A percentile compares a stretch with the other conserved stretches of the same genome.
Conservation (phyloP, 35 echinoderm and acorn worm genomes). For the Hemicentrotus pulcherrimus region DNA sequence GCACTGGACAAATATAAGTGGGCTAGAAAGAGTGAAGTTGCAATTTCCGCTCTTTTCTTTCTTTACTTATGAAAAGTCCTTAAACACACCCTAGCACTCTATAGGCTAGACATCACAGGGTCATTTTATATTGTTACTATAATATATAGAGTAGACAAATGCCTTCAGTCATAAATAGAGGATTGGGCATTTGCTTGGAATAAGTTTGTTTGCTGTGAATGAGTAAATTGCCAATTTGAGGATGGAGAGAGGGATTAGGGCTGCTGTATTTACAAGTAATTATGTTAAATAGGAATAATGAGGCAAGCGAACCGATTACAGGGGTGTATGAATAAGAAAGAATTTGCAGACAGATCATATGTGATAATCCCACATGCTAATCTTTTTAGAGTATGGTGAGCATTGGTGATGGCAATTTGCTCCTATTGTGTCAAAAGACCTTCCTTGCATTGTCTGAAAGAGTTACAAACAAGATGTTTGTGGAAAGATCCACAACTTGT, state of each 20-base stretch:
- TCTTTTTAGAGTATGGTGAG: not conserved
- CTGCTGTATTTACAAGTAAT: not conserved
- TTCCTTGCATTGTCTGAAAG: not conserved
- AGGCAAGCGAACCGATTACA: not conserved
- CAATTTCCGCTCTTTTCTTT: conserved; percentile 1
- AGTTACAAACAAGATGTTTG: conserved; percentile 26
- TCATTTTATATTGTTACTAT: conserved; percentile 13
- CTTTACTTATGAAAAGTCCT: conserved; percentile 3
- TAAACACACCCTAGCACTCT: not conserved
- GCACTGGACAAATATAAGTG: not conserved
- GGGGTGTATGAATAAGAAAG: not conserved
- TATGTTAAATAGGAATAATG: not conserved
- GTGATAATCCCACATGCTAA: not conserved
- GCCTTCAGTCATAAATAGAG: not conserved
- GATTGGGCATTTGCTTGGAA: not conserved
- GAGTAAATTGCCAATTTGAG: conserved; percentile 17
- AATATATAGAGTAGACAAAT: not conserved
- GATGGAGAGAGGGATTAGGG: not conserved
- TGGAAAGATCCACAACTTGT: not conserved
- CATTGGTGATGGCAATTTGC: not conserved
- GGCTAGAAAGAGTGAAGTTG: not conserved
- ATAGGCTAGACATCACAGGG: not conserved
- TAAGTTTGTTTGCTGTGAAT: not conserved
- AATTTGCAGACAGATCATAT: conserved; percentile 20
- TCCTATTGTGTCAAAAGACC: not conserved